These are phyloP conservation scores for Chloroclysta siterata DNA, from an alignment of 2,888 invertebrate genomes.

Conservation along the genomic window DNA sequence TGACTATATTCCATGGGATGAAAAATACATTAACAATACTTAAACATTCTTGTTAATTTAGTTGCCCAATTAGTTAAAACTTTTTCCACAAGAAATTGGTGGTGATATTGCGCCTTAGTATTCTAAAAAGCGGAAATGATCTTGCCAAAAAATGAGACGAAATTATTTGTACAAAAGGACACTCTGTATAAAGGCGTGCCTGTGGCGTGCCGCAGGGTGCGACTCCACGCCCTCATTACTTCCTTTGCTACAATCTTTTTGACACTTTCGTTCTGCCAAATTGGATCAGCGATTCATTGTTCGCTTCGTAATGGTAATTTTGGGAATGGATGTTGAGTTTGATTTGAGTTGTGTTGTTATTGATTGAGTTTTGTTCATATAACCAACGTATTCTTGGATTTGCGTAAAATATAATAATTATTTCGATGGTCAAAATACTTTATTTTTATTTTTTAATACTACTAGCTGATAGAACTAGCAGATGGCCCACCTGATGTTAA, in stretches of 20 bases:
- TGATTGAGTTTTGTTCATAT: slow-evolving; percentile 45
- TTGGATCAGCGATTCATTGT: slow-evolving; percentile 73
- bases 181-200: slow-evolving; percentile 65
- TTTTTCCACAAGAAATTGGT: too few species aligned
- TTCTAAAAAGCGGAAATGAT: too few species aligned
- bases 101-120: too few species aligned
- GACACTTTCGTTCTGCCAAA: slow-evolving; percentile 74
- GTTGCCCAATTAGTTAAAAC: too few species aligned
- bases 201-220: slow-evolving; percentile 72
- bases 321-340: slow-evolving; percentile 50
- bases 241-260: slow-evolving; percentile 67
- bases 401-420: background rate
- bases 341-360: slow-evolving; percentile 61
- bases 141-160: background rate
- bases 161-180: background rate
- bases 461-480: too few species aligned
- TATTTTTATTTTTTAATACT: too few species aligned
- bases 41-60: too few species aligned
- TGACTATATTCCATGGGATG: too few species aligned
- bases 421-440: background rate
- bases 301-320: slow-evolving; percentile 68
- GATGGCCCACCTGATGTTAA: too few species aligned
- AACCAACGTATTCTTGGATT: background rate
- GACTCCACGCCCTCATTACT: slow-evolving; percentile 69
- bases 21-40: too few species aligned